Base-by-base conservation (phyloP, 1,140 invertebrate species). In the Dendrolimus punctatus region DNA sequence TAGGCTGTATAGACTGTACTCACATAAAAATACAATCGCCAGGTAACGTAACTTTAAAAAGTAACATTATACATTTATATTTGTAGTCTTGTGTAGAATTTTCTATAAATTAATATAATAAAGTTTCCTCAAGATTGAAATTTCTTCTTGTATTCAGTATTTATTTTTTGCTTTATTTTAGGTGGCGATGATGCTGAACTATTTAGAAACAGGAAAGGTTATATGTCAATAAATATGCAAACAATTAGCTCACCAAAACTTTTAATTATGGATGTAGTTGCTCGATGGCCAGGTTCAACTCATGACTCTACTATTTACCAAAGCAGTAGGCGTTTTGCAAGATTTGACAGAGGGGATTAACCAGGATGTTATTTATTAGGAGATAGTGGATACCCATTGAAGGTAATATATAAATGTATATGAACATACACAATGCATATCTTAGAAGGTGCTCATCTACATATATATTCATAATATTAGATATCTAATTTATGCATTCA, bases 151-250 rank as follows among this genome's bases (percentile, higher is more conserved):
- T 37, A 39, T 49, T 8, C 9, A 7, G 47, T 41, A 37, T 49
- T 44, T 52, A 39, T 43, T 39, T 47, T 37, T 39, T 53, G 36
- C n/a, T n/a, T n/a, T 41, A 8, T 52, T 49, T 43, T 48, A 60
- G 76, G 74, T 51, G 77, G 71, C 40, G 61, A 77, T 36, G 53
- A 76, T 63, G 71, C 71, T 37, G 85, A 88, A 71, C 46, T 63
- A 36, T 88, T 71, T 53, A 44, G 84, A 42, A 87, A 87, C 57
- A 62, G 81, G 53, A 87, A 87, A 57, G 68, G 64, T 23, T 85
- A 68, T 61, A 85, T 85, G 61, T 81, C 82, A 39, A 51, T 59
- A 8, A 59, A 59, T 51, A 38, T 59, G 36, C 57, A 58, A 47
- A 58, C 56, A 10, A 45, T 58, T 40, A 49, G 50, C 40, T 36